Conservation (phyloP, 2,797 vertebrate genomes). For the Enteromius trimaculatus region DNA sequence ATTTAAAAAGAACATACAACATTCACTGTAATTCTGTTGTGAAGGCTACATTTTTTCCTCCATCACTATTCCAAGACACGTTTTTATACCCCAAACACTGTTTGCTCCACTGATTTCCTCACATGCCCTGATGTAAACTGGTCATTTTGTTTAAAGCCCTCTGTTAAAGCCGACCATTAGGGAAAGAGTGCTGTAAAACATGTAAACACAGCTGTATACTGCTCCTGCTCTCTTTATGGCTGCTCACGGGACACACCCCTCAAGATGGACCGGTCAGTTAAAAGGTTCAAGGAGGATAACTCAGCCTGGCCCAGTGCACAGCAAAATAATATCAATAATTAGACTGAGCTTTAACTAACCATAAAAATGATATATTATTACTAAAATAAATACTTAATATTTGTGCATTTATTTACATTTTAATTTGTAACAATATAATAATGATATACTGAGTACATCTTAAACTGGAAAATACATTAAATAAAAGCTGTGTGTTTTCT, state of each 20-base stretch:
- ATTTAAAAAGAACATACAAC: neutral
- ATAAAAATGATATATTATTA: neutral
- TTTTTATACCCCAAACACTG: conserved; percentile 42
- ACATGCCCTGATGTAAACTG: conserved; percentile 52
- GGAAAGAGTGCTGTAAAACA: conserved; percentile 57
- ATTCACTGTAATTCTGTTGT: neutral
- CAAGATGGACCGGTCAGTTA: conserved; percentile 43
- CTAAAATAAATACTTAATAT: neutral
- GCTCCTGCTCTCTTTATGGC: conserved; percentile 51
- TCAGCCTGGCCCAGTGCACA: conserved; percentile 6
- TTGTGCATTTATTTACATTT: neutral
- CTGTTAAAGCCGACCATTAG: conserved; percentile 61
- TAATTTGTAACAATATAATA: neutral
- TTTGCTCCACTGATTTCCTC: conserved; percentile 43
- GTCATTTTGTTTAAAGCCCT: conserved; percentile 58
- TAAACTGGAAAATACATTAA: neutral
- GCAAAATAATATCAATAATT: neutral
- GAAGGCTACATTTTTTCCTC: neutral
- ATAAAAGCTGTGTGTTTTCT: neutral
- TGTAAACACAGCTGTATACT: conserved; percentile 52
- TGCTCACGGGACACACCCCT: conserved; percentile 21
- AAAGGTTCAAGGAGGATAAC: conserved; percentile 36
- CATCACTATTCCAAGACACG: conserved; percentile 37
- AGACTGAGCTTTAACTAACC: neutral
- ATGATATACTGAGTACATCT: neutral